Conservation (phyloP, 2,888 invertebrate species). For the Steromphala cineraria region DNA sequence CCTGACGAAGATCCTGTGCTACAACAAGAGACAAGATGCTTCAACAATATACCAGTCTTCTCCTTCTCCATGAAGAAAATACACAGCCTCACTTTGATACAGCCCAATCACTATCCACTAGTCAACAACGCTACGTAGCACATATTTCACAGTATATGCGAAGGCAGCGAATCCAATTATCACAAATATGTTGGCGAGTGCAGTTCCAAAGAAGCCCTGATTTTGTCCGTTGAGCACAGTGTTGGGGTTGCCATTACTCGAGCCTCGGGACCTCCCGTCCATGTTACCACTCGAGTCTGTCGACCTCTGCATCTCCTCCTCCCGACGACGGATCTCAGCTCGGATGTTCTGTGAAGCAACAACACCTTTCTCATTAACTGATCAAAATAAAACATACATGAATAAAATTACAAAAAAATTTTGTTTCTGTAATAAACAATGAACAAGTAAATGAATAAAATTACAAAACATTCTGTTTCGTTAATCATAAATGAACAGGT, state of each 20-base stretch:
- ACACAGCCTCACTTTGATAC: no score
- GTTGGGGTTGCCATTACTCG: constrained; percentile 17
- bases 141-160: constrained; percentile 94
- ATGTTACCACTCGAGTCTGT: constrained; percentile 44
- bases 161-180: constrained; percentile 93
- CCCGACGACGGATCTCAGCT: constrained; percentile 77
- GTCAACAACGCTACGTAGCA: constrained; percentile 76
- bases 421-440: no score
- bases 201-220: constrained; percentile 76
- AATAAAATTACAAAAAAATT: no score
- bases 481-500: no score
- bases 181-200: constrained; percentile 90
- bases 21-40: no score
- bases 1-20: no score
- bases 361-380: constrained; percentile 2
- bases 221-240: constrained; percentile 22
- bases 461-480: no score
- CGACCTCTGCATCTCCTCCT: constrained; percentile 76
- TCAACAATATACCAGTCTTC: no score
- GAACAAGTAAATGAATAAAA: no score
- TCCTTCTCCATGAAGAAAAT: no score
- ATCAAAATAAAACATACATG: no score
- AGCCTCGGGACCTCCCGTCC: neutral
- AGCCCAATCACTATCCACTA: constrained; percentile 23
- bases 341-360: constrained; percentile 75